Conservation (phyloP, 1,140 invertebrate genomes). For the Trichomalopsis sarcophagae region DNA sequence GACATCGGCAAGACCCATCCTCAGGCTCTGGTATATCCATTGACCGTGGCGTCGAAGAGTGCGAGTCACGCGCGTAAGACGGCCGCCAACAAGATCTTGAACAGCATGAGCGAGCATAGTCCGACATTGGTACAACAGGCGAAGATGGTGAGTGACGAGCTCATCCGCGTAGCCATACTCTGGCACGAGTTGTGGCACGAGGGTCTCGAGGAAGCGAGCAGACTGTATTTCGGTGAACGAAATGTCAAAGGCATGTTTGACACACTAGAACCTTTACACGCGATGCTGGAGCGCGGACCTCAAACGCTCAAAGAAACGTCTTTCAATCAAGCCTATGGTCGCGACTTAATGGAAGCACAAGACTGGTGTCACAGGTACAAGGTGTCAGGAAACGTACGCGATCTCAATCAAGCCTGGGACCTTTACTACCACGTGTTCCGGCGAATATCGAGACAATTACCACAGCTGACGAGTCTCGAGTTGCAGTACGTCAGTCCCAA, state of each 20-base stretch:
- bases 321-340: constrained; percentile 96
- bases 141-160: constrained; percentile 95
- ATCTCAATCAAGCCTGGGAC: constrained; percentile 99
- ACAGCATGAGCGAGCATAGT: constrained; percentile 96
- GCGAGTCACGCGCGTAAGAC: constrained; percentile 87
- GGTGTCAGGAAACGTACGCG: constrained; percentile 88
- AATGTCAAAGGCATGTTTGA: constrained; percentile 97
- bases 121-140: constrained; percentile 94
- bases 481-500: constrained; percentile 97
- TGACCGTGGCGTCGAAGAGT: constrained; percentile 98
- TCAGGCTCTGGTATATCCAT: constrained; percentile 94
- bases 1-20: constrained; percentile 95
- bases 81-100: constrained; percentile 96
- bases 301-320: constrained; percentile 98
- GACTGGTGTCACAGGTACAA: constrained; percentile 95
- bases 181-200: constrained; percentile 99
- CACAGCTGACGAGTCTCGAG: constrained; percentile 91
- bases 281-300: constrained; percentile 93
- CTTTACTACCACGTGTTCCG: constrained; percentile 98
- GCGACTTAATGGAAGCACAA: constrained; percentile 94
- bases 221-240: constrained; percentile 95
- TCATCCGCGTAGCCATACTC: constrained; percentile 97
- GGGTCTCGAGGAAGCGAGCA: constrained; percentile 97
- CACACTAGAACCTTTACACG: constrained; percentile 95
- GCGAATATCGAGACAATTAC: constrained; percentile 94